Evolutionary conservation across 2,888 invertebrate genomes (phyloP), one percentile per base, ranked within the genome.

Genomic region (Drosophila nr. perissopoda): DNA sequence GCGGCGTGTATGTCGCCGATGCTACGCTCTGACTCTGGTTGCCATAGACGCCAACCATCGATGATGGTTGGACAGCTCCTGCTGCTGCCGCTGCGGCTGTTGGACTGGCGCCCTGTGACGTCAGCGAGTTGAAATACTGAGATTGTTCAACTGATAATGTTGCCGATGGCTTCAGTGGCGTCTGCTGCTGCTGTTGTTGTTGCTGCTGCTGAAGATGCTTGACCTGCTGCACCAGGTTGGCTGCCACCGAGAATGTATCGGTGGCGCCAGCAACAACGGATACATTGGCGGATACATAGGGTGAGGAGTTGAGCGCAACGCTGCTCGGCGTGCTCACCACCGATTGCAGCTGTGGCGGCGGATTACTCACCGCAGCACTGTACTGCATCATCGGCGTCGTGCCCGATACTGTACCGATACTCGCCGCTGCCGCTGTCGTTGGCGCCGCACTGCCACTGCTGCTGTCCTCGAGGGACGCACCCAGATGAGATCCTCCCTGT

Each of bases 81-180:
- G 72, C 67, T 8, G 81, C 73, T 5, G 82, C 79, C n/a, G 78
- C 82, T n/a, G 83, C 76, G 2, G 85, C 71, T 13, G 79, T 78
- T 21, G 90, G 84, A 57, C 84, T 84, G 38, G 78, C 86, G 70
- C 90, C 69, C 70, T 93, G 93, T 66, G 93, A 91, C 67, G 93
- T 89, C 80, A 93, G 87, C 62, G 93, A 93, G 89, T 93, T 94
- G 68, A 95, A 94, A 93, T 95, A 95, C 94, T 95, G 95, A 91
- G 95, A 94, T 93, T 95, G 95, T 87, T 95, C 95, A 56, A 94
- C 95, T 64, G 94, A 94, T 78, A 95, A 91, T 52, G 94, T 94
- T 27, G 95, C 94, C 38, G 93, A 92, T 92, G 95, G 94, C 75
- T 94, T 95, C 91, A 95, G 93, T 18, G 95, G 95, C 92, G 94